Conservation (phyloP, 1,140 invertebrate genomes). For the Steinernema feltiae region DNA sequence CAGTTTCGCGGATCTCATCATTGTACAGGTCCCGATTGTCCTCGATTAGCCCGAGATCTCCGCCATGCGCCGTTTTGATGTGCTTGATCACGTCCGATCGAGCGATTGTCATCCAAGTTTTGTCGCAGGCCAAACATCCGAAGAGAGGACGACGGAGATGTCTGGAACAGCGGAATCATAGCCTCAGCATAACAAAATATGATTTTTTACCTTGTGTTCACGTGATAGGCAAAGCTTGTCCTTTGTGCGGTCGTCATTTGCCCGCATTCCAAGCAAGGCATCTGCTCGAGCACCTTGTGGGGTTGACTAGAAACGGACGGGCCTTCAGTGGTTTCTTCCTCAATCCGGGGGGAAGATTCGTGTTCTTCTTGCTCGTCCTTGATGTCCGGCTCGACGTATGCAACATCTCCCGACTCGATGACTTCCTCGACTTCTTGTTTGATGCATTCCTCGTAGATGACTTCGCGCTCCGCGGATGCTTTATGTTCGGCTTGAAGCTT, state of each 20-base stretch:
- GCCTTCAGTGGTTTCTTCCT: no score
- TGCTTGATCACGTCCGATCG: not conserved
- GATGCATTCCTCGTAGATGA: not conserved
- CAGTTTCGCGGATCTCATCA: not conserved
- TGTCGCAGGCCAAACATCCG: slow-evolving; percentile 23
- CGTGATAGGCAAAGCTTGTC: slow-evolving; percentile 29
- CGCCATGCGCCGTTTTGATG: not conserved
- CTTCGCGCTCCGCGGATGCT: no score
- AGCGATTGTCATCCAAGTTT: slow-evolving; percentile 7
- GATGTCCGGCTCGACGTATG: not conserved
- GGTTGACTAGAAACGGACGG: no score
- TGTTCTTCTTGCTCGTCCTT: no score
- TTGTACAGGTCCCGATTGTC: not conserved
- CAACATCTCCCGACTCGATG: not conserved
- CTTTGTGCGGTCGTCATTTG: slow-evolving; percentile 26
- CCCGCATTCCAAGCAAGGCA: slow-evolving; percentile 27
- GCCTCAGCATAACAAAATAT: not conserved
- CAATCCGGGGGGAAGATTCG: no score
- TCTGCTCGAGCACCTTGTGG: slow-evolving; percentile 26
- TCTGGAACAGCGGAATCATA: slow-evolving; percentile 12
- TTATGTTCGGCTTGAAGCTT: no score
- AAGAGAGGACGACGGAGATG: slow-evolving; percentile 31
- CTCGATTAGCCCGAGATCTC: not conserved
- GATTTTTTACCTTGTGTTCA: slow-evolving; percentile 28
- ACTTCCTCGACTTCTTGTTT: not conserved